Conservation (phyloP, 2,113 vertebrate species). For the Cairina moschata region DNA sequence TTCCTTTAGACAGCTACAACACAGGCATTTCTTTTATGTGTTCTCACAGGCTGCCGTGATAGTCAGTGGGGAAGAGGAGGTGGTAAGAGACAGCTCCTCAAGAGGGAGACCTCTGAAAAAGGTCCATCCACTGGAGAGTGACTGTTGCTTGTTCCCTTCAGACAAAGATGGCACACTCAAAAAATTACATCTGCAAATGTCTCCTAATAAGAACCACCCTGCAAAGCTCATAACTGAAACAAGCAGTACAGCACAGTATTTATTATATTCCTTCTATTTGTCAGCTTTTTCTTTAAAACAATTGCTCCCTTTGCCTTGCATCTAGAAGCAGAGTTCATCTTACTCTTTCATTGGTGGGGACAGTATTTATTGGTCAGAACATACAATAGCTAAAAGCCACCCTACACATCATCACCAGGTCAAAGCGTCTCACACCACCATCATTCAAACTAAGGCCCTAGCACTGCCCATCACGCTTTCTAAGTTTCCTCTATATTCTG, state of each 20-base stretch:
- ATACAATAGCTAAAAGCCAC: background rate
- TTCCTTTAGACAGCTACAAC: background rate
- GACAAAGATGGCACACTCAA: background rate
- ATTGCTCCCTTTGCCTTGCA: background rate
- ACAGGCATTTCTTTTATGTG: background rate
- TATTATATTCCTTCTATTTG: background rate
- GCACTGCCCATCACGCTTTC: background rate
- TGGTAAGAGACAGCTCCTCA: background rate
- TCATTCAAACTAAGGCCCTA: background rate
- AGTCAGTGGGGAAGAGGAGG: background rate
- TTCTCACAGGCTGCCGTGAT: background rate
- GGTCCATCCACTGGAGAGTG: background rate
- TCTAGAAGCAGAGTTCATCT: background rate
- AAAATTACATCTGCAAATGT: background rate
- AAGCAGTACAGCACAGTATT: background rate
- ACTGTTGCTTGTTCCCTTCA: background rate
- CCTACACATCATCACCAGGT: background rate
- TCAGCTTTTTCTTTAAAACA: background rate
- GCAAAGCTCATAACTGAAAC: background rate
- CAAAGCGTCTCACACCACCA: background rate
- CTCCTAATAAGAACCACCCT: background rate
- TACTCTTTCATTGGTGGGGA: background rate
- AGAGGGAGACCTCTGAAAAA: background rate
- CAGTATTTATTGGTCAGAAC: background rate
- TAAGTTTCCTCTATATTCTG: background rate